Percentiles rank a stretch among this genome's conserved stretches.
Evolutionary conservation across 1,140 invertebrate genomes (phyloP).

Genomic region (Metaphire vulgaris): DNA sequence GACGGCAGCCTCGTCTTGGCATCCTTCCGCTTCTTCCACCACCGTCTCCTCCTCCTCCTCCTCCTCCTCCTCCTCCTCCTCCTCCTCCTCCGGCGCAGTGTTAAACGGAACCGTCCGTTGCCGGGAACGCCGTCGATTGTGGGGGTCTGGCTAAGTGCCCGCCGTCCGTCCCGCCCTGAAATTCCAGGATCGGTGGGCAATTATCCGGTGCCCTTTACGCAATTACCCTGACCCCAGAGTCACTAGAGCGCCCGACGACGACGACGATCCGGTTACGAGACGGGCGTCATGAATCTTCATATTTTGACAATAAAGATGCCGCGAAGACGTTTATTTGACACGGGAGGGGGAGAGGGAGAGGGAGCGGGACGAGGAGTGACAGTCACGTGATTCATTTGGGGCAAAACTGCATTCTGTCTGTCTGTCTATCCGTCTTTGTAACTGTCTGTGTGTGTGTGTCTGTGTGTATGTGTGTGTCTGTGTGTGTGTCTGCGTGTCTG

Average conservation of each 20-base stretch:
- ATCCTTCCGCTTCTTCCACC: not conserved
- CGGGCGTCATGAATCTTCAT: not conserved
- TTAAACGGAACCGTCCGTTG: not conserved
- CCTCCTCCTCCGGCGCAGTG: not conserved
- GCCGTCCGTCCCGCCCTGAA: not conserved
- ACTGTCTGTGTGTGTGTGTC: too few species aligned
- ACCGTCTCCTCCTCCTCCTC: not conserved
- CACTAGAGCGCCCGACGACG: not conserved
- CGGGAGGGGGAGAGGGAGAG: too few species aligned
- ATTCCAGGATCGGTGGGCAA: not conserved
- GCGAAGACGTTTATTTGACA: too few species aligned
- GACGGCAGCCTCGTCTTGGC: not conserved
- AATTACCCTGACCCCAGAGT: not conserved
- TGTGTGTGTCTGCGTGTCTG: too few species aligned
- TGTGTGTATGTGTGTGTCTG: too few species aligned
- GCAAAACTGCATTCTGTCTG: too few species aligned
- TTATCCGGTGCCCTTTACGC: not conserved
- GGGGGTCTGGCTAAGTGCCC: too few species aligned
- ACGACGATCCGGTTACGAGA: not conserved
- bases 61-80: not conserved
- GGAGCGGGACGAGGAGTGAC: not conserved
- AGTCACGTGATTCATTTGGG: not conserved
- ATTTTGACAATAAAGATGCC: too few species aligned
- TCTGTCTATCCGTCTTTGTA: too few species aligned
- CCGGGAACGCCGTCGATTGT: not conserved